Evolutionary conservation across 2,113 vertebrate species (phyloP).

Genomic region (Syngnathus typhle): DNA sequence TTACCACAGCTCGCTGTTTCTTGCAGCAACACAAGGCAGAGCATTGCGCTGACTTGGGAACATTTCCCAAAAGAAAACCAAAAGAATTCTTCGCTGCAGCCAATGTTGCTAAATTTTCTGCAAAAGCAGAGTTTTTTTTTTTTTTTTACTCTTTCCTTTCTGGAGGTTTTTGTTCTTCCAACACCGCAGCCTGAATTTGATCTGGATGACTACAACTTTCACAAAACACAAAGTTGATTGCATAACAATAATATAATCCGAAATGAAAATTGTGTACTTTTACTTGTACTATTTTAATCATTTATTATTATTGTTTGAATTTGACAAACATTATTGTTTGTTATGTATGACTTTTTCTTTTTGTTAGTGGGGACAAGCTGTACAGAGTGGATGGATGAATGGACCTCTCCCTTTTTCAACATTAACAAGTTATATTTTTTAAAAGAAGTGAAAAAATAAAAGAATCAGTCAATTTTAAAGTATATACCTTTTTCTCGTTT

Average conservation of each 20-base stretch:
- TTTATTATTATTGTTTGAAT: not conserved
- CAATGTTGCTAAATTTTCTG: slow-evolving; percentile 59
- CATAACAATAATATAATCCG: too few species aligned
- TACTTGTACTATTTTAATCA: not conserved
- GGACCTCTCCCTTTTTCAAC: too few species aligned
- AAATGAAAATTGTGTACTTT: too few species aligned
- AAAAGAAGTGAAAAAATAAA: too few species aligned
- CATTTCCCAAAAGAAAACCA: slow-evolving; percentile 48
- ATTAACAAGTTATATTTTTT: too few species aligned
- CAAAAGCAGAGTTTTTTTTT: slow-evolving; percentile 52
- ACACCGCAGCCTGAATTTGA: slow-evolving; percentile 35
- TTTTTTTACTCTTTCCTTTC: slow-evolving; percentile 13
- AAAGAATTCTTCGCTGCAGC: slow-evolving; percentile 45
- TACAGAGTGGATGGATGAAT: too few species aligned
- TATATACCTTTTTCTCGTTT: too few species aligned
- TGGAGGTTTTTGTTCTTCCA: slow-evolving; percentile 25
- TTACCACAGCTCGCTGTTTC: slow-evolving; percentile 34
- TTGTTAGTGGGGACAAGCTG: too few species aligned
- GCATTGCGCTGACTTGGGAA: slow-evolving; percentile 55
- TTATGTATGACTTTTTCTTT: too few species aligned
- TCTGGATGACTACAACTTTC: slow-evolving; percentile 29
- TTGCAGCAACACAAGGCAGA: slow-evolving; percentile 34
- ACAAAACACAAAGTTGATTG: slow-evolving; percentile 29
- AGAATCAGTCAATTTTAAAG: too few species aligned
- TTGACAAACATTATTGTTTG: too few species aligned